A percentile compares a stretch with the other conserved stretches of the same genome.
phyloP scores from a whole-genome alignment of 2,113 vertebrate species.

The Dromas ardeola region DNA sequence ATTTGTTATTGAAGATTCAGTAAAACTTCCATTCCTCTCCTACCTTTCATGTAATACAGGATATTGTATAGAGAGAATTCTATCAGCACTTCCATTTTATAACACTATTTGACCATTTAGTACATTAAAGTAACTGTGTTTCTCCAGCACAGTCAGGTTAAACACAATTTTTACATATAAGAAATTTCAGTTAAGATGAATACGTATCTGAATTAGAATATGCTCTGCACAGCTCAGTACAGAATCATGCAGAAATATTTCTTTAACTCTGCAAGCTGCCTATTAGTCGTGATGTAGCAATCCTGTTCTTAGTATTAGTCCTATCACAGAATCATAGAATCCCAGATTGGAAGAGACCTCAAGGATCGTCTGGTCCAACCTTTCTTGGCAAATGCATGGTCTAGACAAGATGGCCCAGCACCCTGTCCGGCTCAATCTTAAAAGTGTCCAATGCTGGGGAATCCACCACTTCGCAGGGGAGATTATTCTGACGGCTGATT shows the following conservation, averaged over 20 bases:
- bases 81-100: not conserved
- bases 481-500: not conserved
- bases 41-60: not conserved
- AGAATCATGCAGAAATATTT: not conserved
- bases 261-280: not conserved
- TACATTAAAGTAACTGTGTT: not conserved
- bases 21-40: not conserved
- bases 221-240: not conserved
- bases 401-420: not conserved
- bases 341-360: not conserved
- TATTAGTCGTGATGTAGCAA: not conserved
- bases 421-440: not conserved
- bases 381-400: not conserved
- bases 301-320: not conserved
- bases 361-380: not conserved
- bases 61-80: not conserved
- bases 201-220: not conserved
- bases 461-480: not conserved
- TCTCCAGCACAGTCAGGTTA: not conserved
- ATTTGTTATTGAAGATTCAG: not conserved
- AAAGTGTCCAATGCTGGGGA: not conserved
- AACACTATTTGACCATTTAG: not conserved
- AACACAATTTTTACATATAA: not conserved
- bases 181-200: not conserved
- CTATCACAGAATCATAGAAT: not conserved